phyloP scores from a whole-genome alignment of 2,888 invertebrate species.

The Ochlodes sylvanus region DNA sequence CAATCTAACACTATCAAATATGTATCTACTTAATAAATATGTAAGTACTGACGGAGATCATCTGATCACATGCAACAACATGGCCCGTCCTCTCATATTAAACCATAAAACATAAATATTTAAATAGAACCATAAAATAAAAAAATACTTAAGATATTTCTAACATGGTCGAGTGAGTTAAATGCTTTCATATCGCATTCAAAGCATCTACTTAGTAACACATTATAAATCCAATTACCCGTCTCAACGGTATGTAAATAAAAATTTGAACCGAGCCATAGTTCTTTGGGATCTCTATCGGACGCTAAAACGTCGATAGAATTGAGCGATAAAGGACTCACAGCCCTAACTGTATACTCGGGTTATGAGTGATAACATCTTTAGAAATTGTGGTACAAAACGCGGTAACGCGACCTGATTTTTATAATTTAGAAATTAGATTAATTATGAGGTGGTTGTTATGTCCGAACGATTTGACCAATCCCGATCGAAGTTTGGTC shows the following conservation, averaged over 20 bases:
- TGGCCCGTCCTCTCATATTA: no score
- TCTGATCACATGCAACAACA: no score
- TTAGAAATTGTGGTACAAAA: constrained; percentile 51
- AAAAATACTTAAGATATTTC: neutral
- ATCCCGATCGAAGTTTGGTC: no score
- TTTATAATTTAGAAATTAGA: no score
- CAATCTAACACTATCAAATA: no score
- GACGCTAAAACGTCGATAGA: constrained; percentile 55
- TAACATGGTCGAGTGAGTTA: constrained; percentile 37
- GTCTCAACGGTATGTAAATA: constrained; percentile 62
- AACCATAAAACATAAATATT: constrained; percentile 45
- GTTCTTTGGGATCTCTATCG: constrained; percentile 53
- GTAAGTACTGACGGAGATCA: no score
- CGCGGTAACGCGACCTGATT: neutral
- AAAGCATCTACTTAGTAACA: constrained; percentile 38
- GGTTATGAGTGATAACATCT: constrained; percentile 60
- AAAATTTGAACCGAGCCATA: constrained; percentile 52
- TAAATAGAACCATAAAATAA: constrained; percentile 37
- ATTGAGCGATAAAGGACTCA: constrained; percentile 63
- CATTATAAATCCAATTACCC: constrained; percentile 58
- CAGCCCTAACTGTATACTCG: constrained; percentile 55
- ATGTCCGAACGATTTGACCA: no score
- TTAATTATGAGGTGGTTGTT: no score
- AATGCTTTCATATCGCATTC: constrained; percentile 42
- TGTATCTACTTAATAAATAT: no score